Evolutionary conservation across 1,140 invertebrate species (phyloP).

Genomic region (Sitobion miscanthi): DNA sequence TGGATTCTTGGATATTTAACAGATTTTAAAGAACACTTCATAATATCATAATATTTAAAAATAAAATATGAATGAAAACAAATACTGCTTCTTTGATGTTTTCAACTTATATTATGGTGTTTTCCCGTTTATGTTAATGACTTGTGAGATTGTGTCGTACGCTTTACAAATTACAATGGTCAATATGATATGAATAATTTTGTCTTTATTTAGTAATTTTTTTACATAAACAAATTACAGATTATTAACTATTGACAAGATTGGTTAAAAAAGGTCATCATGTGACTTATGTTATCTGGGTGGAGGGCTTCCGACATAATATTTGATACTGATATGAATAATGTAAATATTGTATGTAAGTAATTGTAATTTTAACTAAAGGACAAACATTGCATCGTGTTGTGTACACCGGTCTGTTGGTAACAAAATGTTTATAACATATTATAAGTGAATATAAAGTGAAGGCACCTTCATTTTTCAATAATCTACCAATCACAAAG

Average conservation of each 20-base stretch:
- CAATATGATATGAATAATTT: neutral
- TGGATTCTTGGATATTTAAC: neutral
- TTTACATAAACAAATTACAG: too few species aligned
- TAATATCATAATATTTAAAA: neutral
- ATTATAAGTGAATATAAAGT: neutral
- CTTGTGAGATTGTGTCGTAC: neutral
- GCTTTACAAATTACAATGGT: neutral
- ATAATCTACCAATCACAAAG: neutral
- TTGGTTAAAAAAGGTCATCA: too few species aligned
- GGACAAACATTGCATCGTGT: neutral
- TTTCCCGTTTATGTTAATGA: neutral
- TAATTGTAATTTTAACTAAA: neutral
- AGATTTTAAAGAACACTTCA: neutral
- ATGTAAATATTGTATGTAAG: constrained; percentile 19
- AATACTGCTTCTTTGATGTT: neutral
- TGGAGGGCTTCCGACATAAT: too few species aligned
- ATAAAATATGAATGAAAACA: constrained; percentile 10
- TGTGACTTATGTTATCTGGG: too few species aligned
- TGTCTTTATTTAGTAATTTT: too few species aligned
- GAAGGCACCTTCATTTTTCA: neutral
- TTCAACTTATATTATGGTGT: neutral
- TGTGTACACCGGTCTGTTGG: neutral
- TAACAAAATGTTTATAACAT: neutral
- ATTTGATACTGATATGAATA: neutral
- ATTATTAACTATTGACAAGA: too few species aligned